Conservation (phyloP, 2,888 invertebrate species). For the Boloria euphrosyne region DNA sequence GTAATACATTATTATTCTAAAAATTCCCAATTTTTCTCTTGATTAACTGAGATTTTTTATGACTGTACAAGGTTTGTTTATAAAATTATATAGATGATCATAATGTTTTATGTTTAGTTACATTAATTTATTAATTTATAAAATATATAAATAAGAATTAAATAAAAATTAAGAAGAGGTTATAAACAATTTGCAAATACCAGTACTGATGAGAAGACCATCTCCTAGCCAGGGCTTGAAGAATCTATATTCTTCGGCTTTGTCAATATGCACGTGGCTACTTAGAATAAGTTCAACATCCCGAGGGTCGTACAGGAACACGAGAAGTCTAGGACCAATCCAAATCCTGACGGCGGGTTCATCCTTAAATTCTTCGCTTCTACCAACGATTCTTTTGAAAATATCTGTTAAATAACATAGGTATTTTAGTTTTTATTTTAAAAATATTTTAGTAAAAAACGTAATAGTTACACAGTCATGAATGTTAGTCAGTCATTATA, state of each 20-base stretch:
- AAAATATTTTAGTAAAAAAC: background rate
- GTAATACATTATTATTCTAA: too few relatives aligned
- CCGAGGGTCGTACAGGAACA: constrained; percentile 89
- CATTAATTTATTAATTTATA: too few relatives aligned
- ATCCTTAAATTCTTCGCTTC: constrained; percentile 80
- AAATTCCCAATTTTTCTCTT: too few relatives aligned
- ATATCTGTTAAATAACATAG: constrained; percentile 80
- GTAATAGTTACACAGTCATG: too few relatives aligned
- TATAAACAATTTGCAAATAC: constrained; percentile 63
- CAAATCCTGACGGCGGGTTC: constrained; percentile 84
- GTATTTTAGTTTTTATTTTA: background rate
- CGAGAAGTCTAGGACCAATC: constrained; percentile 88
- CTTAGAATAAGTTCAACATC: constrained; percentile 90
- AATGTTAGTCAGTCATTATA: too few relatives aligned
- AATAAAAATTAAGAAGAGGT: background rate
- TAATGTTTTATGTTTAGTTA: too few relatives aligned
- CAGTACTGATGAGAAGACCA: constrained; percentile 90
- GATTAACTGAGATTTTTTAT: too few relatives aligned
- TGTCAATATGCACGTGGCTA: constrained; percentile 91
- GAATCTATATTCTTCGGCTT: constrained; percentile 89
- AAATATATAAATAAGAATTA: background rate
- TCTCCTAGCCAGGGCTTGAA: constrained; percentile 93
- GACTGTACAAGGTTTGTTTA: too few relatives aligned
- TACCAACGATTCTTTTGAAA: constrained; percentile 83
- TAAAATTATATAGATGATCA: too few relatives aligned